phyloP scores from a whole-genome alignment of 2,888 invertebrate species.

The Heliconius aoede region DNA sequence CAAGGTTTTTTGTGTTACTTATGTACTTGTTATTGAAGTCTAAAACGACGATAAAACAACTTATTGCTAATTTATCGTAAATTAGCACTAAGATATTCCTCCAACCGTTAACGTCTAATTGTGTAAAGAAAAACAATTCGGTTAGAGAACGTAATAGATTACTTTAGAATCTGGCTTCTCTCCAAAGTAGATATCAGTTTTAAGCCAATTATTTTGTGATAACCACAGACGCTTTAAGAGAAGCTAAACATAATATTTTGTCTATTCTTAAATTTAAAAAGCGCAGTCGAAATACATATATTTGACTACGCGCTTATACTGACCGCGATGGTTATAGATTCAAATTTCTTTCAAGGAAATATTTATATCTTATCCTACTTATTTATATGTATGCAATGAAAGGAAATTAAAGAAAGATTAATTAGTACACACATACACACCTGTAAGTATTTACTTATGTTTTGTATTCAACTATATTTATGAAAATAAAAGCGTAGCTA shows the following conservation, averaged over 20 bases:
- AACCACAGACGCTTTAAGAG: not conserved
- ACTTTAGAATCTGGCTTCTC: slow-evolving; percentile 29
- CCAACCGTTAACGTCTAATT: slow-evolving; percentile 2
- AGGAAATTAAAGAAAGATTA: too few relatives aligned
- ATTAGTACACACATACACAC: too few relatives aligned
- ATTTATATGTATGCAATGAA: too few relatives aligned
- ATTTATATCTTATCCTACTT: too few relatives aligned
- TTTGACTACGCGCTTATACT: too few relatives aligned
- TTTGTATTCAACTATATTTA: too few relatives aligned
- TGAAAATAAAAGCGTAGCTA: too few relatives aligned
- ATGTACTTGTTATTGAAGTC: not conserved
- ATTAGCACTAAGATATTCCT: not conserved
- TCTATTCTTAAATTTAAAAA: not conserved
- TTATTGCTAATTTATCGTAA: slow-evolving; percentile 1
- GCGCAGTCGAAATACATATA: too few relatives aligned
- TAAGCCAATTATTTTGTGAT: slow-evolving; percentile 32
- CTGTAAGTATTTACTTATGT: too few relatives aligned
- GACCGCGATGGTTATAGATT: too few relatives aligned
- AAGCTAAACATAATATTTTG: not conserved
- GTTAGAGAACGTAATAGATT: slow-evolving; percentile 24
- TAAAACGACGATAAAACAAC: not conserved
- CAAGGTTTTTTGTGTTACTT: not conserved
- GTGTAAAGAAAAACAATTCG: slow-evolving; percentile 10
- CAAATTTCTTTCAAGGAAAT: too few relatives aligned
- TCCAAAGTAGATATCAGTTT: slow-evolving; percentile 24